Evolutionary conservation across 92 coral and sea anemone genomes (phyloP), one percentile per base, ranked within the genome.

Genomic region (Zoanthus sociatus): DNA sequence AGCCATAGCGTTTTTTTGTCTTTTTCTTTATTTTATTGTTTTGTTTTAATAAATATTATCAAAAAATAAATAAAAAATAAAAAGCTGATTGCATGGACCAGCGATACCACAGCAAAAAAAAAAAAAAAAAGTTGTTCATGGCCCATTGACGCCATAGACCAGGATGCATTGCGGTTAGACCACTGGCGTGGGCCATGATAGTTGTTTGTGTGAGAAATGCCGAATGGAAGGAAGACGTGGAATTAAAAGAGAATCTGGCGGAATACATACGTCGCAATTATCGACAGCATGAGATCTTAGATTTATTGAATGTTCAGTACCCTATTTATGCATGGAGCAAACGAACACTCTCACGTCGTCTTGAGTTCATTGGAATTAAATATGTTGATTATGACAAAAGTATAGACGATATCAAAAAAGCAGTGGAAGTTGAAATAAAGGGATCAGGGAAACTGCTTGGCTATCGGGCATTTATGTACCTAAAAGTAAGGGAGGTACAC

Each of bases 211-310:
- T 74, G 61, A 88, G 79, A 76, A 83, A 76, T 58, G 47, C 37
- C 15, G 86, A 86, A 31, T 90, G 92, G 92, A 64, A 78, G 42
- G 84, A 90, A 30, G 92, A 90, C 69, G 30, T 10, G 1, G 44
- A 60, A n/a, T 66, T 90, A 46, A 79, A 73, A 64, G 51, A 85
- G 44, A 86, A 90, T 55, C 77, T 90, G 48, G 53, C 60, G 37
- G 70, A 55, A 42, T 86, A 72, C 72, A 84, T 90, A 16, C 73
- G 73, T n/a, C 77, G 83, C 30, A 91, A 88, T 66, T 79, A 21
- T 67, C 78, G 72, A 46, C 85, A 84, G 66, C 17, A 56, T 3
- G 93, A 91, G 48, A 89, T 84, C 6, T 8, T 85, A 78, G 84
- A 91, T 48, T 68, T 91, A 26, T 30, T 88, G 71, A 79, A 21